phyloP scores from a whole-genome alignment of 1,140 invertebrate genomes.

The Acromyrmex echinatior region DNA sequence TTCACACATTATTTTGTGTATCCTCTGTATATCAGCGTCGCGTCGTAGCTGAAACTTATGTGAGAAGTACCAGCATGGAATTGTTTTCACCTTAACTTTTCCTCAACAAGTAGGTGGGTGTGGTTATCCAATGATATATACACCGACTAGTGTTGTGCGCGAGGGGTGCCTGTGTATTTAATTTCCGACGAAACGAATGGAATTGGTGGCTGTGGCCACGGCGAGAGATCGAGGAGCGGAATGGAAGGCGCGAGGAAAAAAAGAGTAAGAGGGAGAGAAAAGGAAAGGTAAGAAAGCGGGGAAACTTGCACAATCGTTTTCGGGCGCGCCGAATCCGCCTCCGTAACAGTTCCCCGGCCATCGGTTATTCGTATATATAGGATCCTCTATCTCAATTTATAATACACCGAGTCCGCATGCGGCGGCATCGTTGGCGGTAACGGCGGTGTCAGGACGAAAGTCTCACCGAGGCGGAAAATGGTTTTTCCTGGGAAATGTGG shows the following conservation, averaged over 20 bases:
- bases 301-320: conserved; percentile 66
- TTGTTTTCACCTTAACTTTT: conserved; percentile 77
- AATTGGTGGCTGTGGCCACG: conserved; percentile 67
- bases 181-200: conserved; percentile 83
- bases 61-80: conserved; percentile 33
- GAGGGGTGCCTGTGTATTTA: conserved; percentile 81
- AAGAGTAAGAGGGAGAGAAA: neutral
- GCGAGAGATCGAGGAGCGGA: conserved; percentile 10
- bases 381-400: conserved; percentile 72
- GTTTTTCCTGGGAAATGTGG: conserved; percentile 52
- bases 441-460: conserved; percentile 29
- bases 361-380: conserved; percentile 70
- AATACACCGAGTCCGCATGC: conserved; percentile 61
- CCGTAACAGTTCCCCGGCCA: conserved; percentile 60
- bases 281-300: conserved; percentile 20
- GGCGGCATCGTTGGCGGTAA: conserved; percentile 28
- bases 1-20: too few relatives aligned
- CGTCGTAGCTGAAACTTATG: conserved; percentile 8
- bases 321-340: conserved; percentile 50
- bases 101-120: conserved; percentile 82
- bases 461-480: conserved; percentile 67
- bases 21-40: neutral
- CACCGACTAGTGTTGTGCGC: conserved; percentile 11
- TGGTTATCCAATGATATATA: conserved; percentile 73
- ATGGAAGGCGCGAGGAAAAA: conserved; percentile 1